Conservation (phyloP, 2,113 vertebrate species). For the Castor canadensis region DNA sequence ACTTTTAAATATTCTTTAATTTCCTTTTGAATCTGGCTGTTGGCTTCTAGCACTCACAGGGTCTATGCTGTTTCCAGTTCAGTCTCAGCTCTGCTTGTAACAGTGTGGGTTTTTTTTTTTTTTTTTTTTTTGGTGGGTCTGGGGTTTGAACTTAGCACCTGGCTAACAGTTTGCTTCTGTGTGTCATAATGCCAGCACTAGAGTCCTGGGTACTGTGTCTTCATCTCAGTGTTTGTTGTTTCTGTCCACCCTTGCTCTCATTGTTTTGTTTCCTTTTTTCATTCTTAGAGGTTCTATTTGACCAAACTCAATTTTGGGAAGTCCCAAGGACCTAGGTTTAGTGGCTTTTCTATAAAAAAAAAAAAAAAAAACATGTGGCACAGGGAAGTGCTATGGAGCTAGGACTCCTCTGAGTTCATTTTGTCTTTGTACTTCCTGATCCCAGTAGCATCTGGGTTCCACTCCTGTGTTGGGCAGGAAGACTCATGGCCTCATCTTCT, state of each 20-base stretch:
- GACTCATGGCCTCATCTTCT: neutral
- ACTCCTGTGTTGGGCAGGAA: neutral
- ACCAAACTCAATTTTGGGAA: neutral
- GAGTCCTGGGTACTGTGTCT: neutral
- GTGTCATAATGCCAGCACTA: neutral
- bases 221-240: neutral
- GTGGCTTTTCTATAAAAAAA: neutral
- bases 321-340: neutral
- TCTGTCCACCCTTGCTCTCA: neutral
- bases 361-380: too few species aligned
- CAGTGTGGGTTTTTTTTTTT: too few species aligned
- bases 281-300: neutral
- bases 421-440: neutral
- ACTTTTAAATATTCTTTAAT: neutral
- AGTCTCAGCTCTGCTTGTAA: neutral
- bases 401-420: neutral
- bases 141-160: too few species aligned
- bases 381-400: neutral
- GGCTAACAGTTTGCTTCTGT: neutral
- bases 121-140: too few species aligned
- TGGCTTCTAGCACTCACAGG: neutral
- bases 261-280: neutral
- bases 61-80: fast-evolving
- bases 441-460: neutral
- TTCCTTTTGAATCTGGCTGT: neutral